Conservation (phyloP, 2,888 invertebrate genomes). For the Leistus spinibarbis region DNA sequence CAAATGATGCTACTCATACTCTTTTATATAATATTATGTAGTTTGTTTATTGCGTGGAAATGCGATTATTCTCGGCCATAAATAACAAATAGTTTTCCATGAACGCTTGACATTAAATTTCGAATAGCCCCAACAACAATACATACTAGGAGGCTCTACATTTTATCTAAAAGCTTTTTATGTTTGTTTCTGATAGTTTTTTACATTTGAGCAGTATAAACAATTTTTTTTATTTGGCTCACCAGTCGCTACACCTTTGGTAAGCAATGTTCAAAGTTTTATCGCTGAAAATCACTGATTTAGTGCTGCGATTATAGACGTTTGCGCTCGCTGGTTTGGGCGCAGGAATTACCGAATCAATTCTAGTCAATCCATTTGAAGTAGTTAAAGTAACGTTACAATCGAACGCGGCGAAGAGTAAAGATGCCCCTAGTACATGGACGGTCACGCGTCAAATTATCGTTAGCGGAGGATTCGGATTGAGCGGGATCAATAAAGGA, state of each 20-base stretch:
- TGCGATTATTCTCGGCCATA: no score
- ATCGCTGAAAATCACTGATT: neutral
- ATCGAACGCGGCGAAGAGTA: slow-evolving; percentile 70
- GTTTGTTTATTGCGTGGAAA: no score
- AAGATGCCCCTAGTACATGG: slow-evolving; percentile 76
- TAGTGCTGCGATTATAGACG: slow-evolving; percentile 64
- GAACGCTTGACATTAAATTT: no score
- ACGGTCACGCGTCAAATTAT: slow-evolving; percentile 81
- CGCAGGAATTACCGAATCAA: slow-evolving; percentile 89
- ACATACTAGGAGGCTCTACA: no score
- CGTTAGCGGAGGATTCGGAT: slow-evolving; percentile 76
- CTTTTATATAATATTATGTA: no score
- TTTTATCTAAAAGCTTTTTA: no score
- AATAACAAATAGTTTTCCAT: no score
- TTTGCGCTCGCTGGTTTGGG: slow-evolving; percentile 87
- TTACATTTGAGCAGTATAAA: slow-evolving; percentile 93
- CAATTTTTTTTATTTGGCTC: slow-evolving; percentile 81
- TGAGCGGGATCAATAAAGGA: slow-evolving; percentile 83
- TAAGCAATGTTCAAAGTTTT: slow-evolving; percentile 55
- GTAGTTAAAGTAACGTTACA: slow-evolving; percentile 92
- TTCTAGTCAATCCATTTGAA: slow-evolving; percentile 93
- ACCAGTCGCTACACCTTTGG: slow-evolving; percentile 75
- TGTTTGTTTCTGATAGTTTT: slow-evolving; percentile 66
- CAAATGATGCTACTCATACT: no score
- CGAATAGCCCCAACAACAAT: no score